Conservation (phyloP, 2,113 vertebrate genomes). For the Periophthalmodon schlosseri region DNA sequence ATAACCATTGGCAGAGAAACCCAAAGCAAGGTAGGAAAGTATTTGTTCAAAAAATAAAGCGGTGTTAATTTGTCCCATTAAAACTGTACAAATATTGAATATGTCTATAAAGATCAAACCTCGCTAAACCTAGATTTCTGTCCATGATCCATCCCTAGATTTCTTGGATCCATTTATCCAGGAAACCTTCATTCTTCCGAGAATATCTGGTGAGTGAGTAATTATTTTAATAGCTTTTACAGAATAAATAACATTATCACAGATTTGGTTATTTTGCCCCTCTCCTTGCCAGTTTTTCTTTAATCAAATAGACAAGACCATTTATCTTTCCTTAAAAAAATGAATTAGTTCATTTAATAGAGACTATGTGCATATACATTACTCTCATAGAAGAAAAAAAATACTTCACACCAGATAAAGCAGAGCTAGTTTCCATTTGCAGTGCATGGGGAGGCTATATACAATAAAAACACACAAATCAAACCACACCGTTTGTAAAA, state of each 20-base stretch:
- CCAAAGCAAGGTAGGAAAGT: not conserved
- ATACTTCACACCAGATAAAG: too few relatives aligned
- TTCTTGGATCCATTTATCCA: not conserved
- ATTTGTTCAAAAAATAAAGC: not conserved
- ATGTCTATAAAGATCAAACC: not conserved
- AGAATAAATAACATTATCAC: too few relatives aligned
- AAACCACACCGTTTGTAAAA: not conserved
- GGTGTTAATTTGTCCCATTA: not conserved
- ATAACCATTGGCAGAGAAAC: not conserved
- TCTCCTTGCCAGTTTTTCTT: not conserved
- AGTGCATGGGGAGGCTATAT: too few relatives aligned
- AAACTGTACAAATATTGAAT: not conserved
- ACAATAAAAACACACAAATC: too few relatives aligned
- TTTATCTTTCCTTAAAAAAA: too few relatives aligned
- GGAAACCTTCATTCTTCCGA: too few relatives aligned
- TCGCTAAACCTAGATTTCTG: not conserved
- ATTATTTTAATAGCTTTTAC: not conserved
- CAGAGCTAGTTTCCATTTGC: too few relatives aligned
- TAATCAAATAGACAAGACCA: too few relatives aligned
- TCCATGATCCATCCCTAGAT: not conserved
- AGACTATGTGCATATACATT: too few relatives aligned
- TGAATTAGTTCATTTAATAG: too few relatives aligned
- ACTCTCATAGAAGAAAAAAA: too few relatives aligned
- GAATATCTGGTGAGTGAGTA: too few relatives aligned
- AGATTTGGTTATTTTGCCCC: not conserved